Evolutionary conservation across 2,113 vertebrate genomes (phyloP).

Genomic region (Butorides virescens): DNA sequence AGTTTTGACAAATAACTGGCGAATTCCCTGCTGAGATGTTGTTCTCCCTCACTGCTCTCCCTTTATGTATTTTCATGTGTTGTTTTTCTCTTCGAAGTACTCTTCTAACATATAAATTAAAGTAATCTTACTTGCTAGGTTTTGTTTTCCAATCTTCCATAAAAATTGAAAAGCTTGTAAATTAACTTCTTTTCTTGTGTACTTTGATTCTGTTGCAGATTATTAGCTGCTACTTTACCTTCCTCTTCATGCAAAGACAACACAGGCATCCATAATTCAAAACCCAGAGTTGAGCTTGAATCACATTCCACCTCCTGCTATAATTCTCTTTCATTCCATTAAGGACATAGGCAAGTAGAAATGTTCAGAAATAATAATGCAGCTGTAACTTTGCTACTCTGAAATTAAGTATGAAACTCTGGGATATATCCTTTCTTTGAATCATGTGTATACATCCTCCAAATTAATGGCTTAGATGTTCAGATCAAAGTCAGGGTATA

Average conservation of each 20-base stretch:
- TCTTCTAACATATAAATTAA: conserved; percentile 16
- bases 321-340: conserved; percentile 4
- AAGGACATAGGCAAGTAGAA: not conserved
- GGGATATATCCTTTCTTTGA: not conserved
- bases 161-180: conserved; percentile 23
- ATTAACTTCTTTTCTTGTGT: not conserved
- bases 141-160: conserved; percentile 22
- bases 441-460: not conserved
- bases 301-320: not conserved
- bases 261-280: conserved; percentile 4
- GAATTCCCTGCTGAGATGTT: not conserved
- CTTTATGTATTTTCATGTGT: conserved; percentile 22
- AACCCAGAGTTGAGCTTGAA: not conserved
- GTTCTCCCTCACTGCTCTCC: not conserved
- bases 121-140: not conserved
- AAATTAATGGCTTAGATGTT: conserved; percentile 1
- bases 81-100: not conserved
- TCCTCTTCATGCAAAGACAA: not conserved
- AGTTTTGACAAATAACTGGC: not conserved
- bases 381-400: not conserved
- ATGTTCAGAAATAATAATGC: not conserved
- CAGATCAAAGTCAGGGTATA: conserved; percentile 26
- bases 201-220: not conserved
- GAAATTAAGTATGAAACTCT: conserved; percentile 1
- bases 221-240: conserved; percentile 12